Percentiles rank a stretch among this genome's conserved stretches.
Conservation (phyloP, 1,140 invertebrate genomes). For the Calliphora vicina region DNA sequence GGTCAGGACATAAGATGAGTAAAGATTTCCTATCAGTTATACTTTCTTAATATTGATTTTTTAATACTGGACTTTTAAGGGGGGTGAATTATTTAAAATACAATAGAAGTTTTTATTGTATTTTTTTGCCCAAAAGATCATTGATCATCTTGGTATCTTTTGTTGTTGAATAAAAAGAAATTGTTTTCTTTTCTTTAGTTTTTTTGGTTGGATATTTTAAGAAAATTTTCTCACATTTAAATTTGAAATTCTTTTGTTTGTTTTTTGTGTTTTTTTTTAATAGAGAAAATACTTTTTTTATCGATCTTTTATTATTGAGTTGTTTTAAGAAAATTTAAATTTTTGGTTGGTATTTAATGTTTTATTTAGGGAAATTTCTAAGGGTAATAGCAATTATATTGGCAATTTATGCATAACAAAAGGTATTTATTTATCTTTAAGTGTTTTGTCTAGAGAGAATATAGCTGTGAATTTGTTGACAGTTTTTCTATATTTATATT, state of each 20-base stretch:
- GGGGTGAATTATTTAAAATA: not conserved
- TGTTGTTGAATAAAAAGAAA: not conserved
- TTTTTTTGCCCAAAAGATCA: not conserved
- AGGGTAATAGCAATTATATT: not conserved
- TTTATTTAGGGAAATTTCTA: not conserved
- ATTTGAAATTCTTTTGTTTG: not conserved
- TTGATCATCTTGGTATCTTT: constrained; percentile 3
- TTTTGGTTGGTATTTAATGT: not conserved
- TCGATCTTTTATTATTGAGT: constrained; percentile 16
- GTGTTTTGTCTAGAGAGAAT: not conserved
- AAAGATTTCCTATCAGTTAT: not conserved
- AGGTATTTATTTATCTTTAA: not conserved
- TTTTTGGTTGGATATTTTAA: not conserved
- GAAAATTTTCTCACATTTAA: constrained; percentile 20
- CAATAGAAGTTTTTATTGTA: not conserved
- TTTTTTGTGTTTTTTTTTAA: not conserved
- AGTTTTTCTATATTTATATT: not conserved
- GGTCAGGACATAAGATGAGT: not conserved
- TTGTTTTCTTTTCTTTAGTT: not conserved
- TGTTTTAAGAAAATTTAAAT: constrained; percentile 12
- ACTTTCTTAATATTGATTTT: constrained; percentile 13
- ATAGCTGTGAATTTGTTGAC: not conserved
- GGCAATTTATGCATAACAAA: not conserved
- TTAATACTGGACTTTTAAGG: not conserved
- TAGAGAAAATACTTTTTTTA: not conserved